A percentile compares a stretch with the other conserved stretches of the same genome.
phyloP scores from a whole-genome alignment of 2,113 vertebrate species.

The Reinhardtius hippoglossoides region DNA sequence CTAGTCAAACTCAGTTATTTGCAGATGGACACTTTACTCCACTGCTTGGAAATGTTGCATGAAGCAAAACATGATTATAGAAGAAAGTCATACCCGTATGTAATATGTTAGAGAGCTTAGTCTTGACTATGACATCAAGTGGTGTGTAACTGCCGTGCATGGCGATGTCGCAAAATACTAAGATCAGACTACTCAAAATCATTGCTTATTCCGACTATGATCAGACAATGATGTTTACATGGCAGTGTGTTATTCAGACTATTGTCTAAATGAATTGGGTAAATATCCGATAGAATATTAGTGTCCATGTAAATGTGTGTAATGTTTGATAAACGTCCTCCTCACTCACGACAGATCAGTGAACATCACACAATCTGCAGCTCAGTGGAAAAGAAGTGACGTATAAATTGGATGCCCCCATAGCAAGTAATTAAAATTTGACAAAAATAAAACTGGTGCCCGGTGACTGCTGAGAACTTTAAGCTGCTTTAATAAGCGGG shows the following conservation, averaged over 20 bases:
- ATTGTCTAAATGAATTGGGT: too few species aligned
- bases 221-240: not conserved
- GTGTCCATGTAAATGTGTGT: not conserved
- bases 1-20: not conserved
- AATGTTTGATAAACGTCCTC: not conserved
- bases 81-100: not conserved
- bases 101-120: too few species aligned
- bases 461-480: conserved; percentile 52
- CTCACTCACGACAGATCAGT: conserved; percentile 16
- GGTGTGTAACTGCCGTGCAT: too few species aligned
- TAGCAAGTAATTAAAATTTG: conserved; percentile 57
- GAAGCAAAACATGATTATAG: not conserved
- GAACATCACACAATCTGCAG: not conserved
- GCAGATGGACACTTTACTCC: not conserved
- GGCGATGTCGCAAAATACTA: too few species aligned
- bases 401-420: conserved; percentile 25
- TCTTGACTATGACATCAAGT: too few species aligned
- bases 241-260: too few species aligned
- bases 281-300: not conserved
- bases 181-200: not conserved
- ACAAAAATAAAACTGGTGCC: conserved; percentile 49
- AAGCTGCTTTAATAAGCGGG: conserved; percentile 56
- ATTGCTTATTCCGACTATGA: not conserved
- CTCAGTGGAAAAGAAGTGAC: conserved; percentile 23
- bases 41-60: not conserved